phyloP scores from a whole-genome alignment of 2,113 vertebrate genomes.

The Alosa alosa region DNA sequence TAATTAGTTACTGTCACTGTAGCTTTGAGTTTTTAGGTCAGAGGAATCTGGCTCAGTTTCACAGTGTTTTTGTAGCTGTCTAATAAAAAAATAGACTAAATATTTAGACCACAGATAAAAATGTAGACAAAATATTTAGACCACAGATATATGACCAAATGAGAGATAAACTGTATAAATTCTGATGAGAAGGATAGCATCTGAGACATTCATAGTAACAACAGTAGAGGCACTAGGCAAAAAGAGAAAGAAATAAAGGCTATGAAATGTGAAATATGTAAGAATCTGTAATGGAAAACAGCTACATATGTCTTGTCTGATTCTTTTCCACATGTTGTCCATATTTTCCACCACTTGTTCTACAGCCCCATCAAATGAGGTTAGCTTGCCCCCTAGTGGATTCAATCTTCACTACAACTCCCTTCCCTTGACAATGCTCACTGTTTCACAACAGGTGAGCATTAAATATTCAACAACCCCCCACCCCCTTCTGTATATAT shows the following conservation, averaged over 20 bases:
- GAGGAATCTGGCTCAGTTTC: not conserved
- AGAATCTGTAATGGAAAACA: not conserved
- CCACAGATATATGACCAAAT: not conserved
- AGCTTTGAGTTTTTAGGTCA: not conserved
- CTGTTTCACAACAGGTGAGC: not conserved
- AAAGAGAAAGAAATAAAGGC: not conserved
- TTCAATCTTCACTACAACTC: not conserved
- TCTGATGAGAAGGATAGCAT: not conserved
- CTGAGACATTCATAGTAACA: too few relatives aligned
- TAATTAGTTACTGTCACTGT: not conserved
- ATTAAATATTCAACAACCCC: not conserved
- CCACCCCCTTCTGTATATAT: not conserved
- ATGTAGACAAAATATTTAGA: not conserved
- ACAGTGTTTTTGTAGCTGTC: not conserved
- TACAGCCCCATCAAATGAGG: not conserved
- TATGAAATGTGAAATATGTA: not conserved
- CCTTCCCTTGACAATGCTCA: not conserved
- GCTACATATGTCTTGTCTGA: not conserved
- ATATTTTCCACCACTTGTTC: not conserved
- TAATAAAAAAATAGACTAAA: not conserved
- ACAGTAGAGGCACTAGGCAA: not conserved
- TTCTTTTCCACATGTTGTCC: not conserved
- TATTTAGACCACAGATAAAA: not conserved
- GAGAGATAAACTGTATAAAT: not conserved
- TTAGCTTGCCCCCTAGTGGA: conserved; percentile 44